Evolutionary conservation across 2,113 vertebrate genomes (phyloP), one percentile per base, ranked within the genome.

Genomic region (Platichthys stellatus): DNA sequence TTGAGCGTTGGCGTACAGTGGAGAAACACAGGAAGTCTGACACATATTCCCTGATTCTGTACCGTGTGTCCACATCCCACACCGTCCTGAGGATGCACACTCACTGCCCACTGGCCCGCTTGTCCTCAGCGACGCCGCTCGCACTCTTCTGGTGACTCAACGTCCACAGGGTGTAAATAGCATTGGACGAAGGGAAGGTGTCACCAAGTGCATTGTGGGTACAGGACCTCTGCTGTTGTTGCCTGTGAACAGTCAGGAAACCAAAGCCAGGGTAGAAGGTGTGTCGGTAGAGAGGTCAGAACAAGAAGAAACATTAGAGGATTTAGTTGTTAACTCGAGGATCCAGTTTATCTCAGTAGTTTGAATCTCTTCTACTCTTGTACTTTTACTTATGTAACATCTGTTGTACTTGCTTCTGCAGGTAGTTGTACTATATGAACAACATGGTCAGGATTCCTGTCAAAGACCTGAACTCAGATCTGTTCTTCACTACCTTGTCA

Each of bases 21-120:
- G 74, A 90, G 86, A 92, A 88, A 90, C 72, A 84, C 83, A 88
- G 90, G 91, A 92, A 92, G 74, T 81, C 24, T 80, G 80, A 84
- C 86, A 2, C 69, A 8, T n/a, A 12, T 49, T 31, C 31, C 31
- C 31, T 31, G 31, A 31, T 31, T 74, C 77, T 0, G 23, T 5
- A 47, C 70, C 6, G 47, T 28, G n/a, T 40, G 65, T 69, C 64
- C 54, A 12, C 5, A 38, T 84, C 64, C 40, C 49, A 74, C 64
- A 67, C 78, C 59, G 66, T 71, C 45, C 68, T 7, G 67, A 84
- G 74, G 81, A 84, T 61, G 18, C 74, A 72, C 78, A 77, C 45
- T 69, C 76, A 72, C 69, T 3, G 3, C 69, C 35, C 31, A 26
- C 21, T 28, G 23, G 28, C 10, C 40, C 40, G 40, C 40, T 43